A percentile compares a stretch with the other conserved stretches of the same genome.
phyloP scores from a whole-genome alignment of 2,888 invertebrate species.

The Melanostoma scalare region DNA sequence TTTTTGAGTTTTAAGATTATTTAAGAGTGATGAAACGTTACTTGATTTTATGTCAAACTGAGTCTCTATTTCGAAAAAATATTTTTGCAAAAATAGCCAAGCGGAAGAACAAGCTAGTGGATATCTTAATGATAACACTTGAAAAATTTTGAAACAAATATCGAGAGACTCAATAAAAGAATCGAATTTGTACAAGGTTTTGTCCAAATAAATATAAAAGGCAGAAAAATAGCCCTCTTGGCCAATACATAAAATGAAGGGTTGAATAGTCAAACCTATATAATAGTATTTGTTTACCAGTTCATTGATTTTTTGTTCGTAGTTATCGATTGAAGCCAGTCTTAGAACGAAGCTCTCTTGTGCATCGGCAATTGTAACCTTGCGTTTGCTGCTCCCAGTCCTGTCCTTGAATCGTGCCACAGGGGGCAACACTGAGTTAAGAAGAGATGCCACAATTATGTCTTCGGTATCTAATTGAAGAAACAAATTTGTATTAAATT shows the following conservation, averaged over 20 bases:
- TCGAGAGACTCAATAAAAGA: conserved; percentile 41
- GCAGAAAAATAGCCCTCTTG: not conserved
- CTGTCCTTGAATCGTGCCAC: conserved; percentile 19
- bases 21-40: conserved; percentile 37
- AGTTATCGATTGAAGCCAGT: conserved; percentile 60
- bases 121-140: conserved; percentile 45
- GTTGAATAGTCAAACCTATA: conserved; percentile 66
- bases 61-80: conserved; percentile 41
- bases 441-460: not conserved
- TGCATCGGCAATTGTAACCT: conserved; percentile 67
- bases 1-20: conserved; percentile 11
- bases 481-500: too few relatives aligned
- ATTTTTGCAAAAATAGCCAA: conserved; percentile 51
- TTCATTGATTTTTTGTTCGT: conserved; percentile 60
- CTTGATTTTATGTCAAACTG: conserved; percentile 40
- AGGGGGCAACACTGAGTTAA: conserved; percentile 5
- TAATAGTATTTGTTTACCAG: conserved; percentile 64
- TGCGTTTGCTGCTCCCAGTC: conserved; percentile 14
- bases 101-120: conserved; percentile 25
- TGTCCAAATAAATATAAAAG: conserved; percentile 43
- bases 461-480: conserved; percentile 16
- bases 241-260: conserved; percentile 54
- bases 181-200: conserved; percentile 37
- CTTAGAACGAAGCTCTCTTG: conserved; percentile 68
- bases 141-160: conserved; percentile 52